A percentile compares a stretch with the other conserved stretches of the same genome.
Conservation (phyloP, 1,140 invertebrate genomes). For the Polypedilum pembai region DNA sequence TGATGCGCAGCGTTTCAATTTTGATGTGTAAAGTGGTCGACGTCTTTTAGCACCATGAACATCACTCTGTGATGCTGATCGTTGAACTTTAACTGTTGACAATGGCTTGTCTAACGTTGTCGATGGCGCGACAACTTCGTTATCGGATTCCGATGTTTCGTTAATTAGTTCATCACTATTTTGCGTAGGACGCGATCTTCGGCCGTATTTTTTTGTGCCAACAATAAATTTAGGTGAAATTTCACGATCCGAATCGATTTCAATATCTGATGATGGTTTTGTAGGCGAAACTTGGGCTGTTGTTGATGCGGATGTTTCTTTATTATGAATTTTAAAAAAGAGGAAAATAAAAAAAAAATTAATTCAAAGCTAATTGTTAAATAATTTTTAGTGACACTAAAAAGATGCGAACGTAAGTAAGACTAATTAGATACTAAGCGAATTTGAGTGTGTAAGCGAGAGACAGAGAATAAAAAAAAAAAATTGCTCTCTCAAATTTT, state of each 20-base stretch:
- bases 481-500: not conserved
- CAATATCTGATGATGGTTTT: conserved; percentile 38
- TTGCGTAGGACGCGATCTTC: conserved; percentile 52
- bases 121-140: conserved; percentile 33
- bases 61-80: conserved; percentile 48
- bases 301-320: conserved; percentile 14
- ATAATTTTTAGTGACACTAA: not conserved
- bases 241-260: conserved; percentile 54
- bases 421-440: conserved; percentile 22
- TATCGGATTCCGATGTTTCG: conserved; percentile 37
- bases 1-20: conserved; percentile 48
- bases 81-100: conserved; percentile 40
- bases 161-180: conserved; percentile 36
- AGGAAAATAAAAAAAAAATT: not conserved
- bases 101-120: not conserved
- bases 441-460: not conserved
- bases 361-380: conserved; percentile 5
- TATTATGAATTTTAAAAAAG: conserved; percentile 35
- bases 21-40: conserved; percentile 41
- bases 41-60: conserved; percentile 44
- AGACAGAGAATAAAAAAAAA: not conserved
- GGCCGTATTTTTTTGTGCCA: conserved; percentile 68
- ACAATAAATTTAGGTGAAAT: conserved; percentile 64
- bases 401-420: conserved; percentile 22
- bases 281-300: not conserved